Base-by-base conservation (phyloP, 2,888 invertebrate species). In the Diogma glabrata region DNA sequence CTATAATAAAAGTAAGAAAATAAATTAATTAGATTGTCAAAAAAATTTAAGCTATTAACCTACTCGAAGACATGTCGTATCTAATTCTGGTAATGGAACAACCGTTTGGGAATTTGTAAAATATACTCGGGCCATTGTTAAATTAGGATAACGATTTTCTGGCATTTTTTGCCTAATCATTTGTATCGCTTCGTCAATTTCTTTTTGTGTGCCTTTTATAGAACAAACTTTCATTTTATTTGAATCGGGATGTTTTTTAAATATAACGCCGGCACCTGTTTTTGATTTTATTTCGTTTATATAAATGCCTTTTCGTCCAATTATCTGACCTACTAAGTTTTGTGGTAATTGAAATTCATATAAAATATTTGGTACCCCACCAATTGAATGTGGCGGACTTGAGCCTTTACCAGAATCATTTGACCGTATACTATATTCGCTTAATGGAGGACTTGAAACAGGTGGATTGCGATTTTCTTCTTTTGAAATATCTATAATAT, bases 81-180 rank as follows among this genome's bases (percentile, higher is more conserved):
- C 65, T 59, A 66, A 64, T 55, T 60, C 59, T 54, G 66, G 64
- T 55, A 69, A 60, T 65, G 65, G 67, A 63, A 68, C 67, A 63
- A 67, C 59, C 55, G 65, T 61, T 61, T 68, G 64, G 55, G 68
- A 65, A 56, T 64, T 57, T 53, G 64, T 67, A 59, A 63, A 64
- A 55, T 67, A 65, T 51, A 70, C 64, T 55, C 66, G 63, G 55
- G 69, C 63, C 65, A 92, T 75, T 49, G 87, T 85, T 54, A 95
- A 75, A 57, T 82, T 78, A 0, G 91, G 87, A 71, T 83, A 91
- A 59, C 80, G 78, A 61, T 84, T 83, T 58, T 78, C 70, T 6
- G 94, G 93, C 66, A 95, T 88, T 67, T 85, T 85, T 57, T 84
- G 80, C 60, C 88, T 79, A 58, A 96, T 89, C 74, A 91, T 77